Base-by-base conservation (phyloP, 2,797 vertebrate genomes). In the Microctenopoma lineatum region DNA sequence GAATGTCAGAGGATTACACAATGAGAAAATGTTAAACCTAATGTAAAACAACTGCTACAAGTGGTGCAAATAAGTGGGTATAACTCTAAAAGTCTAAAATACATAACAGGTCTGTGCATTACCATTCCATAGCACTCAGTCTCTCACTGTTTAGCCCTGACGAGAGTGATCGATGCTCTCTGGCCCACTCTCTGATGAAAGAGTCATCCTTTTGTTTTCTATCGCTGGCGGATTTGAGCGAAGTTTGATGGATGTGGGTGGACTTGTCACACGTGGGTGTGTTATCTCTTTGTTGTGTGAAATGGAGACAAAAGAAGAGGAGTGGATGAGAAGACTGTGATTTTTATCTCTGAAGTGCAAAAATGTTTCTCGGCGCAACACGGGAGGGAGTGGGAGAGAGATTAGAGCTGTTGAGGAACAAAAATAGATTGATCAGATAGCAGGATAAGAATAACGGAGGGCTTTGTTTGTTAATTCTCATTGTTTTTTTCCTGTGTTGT, bases 401-500 rank as follows among this genome's bases (percentile, higher is more conserved):
- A 92, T 92, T 88, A 90, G 87, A 91, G 84, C 86, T 85, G 87
- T 80, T 88, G 88, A 90, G 86, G 87, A 91, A 89, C 90, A 87
- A 91, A 93, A 93, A 93, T 93, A 92, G 91, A 92, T 92, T 91
- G 90, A 92, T 92, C 88, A 84, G 87, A 92, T 92, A 79, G 80
- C 80, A 66, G 67, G 84, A 90, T 91, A 90, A 87, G 88, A 87
- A 92, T 90, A 92, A 90, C 83, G 39, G 63, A 89, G 74, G 80
- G 73, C 85, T 91, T 91, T 90, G 88, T 91, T 90, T 89, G 86
- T 89, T 91, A 88, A 89, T 88, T 92, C 76, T 83, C 75, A 71
- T 87, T 84, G 66, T 62, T 57, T 66, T 72, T 56, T 39, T 39
- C 26, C 34, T 60, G 51, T 86, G 82, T 87, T 89, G 84, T 87